Evolutionary conservation across 2,797 vertebrate species (phyloP), one percentile per base, ranked within the genome.

Genomic region (Centroberyx gerrardi): DNA sequence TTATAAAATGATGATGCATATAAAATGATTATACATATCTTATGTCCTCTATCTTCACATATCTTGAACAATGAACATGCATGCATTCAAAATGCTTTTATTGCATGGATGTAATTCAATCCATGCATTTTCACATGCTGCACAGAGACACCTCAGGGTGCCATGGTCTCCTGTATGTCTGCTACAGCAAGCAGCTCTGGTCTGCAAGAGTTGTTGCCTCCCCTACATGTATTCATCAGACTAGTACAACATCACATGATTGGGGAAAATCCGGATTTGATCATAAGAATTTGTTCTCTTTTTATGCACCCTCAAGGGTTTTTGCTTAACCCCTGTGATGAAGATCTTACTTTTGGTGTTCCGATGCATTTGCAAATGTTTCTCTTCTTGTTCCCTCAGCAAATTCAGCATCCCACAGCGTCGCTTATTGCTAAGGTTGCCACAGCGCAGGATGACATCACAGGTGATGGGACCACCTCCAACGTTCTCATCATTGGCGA

Each of bases 371-470:
- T 59, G 42, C 0, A 40, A 54, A 0, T 0, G 15, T 49, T 33
- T 2, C 0, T 49, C 12, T 27, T 0, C 2, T 42, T 10, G 0
- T 59, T 56, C 15, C 4, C 17, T 13, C 66, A 99, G 98, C 98
- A 99, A 99, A 99, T 99, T 90, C 98, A 99, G 81, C 98, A 99
- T 85, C 98, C 98, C 0, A 99, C 98, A 2, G 98, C 98, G 5
- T 99, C 98, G 13, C 91, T 99, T 84, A 99, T 99, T 68, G 98
- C 98, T 2, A 99, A 99, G 92, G 98, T 99, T 68, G 97, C 98
- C 3, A 99, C 98, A 0, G 98, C 98, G 0, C 98, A 99, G 90
- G 98, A 99, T 83, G 98, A 99, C 89, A 98, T 99, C 83, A 99
- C 98, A 0, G 98, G 98, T 40, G 98, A 99, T 8, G 98, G 98